A percentile compares a stretch with the other conserved stretches of the same genome.
Evolutionary conservation across 2,113 vertebrate genomes (phyloP).

Genomic region (Hylia prasina): DNA sequence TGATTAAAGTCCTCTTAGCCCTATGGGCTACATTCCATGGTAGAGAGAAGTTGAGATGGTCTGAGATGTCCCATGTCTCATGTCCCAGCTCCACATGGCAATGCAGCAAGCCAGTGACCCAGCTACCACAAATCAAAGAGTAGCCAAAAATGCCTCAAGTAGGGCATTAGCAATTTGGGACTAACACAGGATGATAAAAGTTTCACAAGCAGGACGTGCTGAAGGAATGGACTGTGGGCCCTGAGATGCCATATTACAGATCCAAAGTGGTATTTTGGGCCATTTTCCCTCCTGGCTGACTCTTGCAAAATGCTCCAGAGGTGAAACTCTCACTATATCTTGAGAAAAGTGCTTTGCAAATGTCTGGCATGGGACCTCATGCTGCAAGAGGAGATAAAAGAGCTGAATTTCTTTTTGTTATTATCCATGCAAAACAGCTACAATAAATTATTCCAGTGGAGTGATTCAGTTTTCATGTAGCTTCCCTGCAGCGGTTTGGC

Average conservation of each 20-base stretch:
- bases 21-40: not conserved
- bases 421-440: not conserved
- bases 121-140: not conserved
- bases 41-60: not conserved
- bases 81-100: not conserved
- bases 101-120: not conserved
- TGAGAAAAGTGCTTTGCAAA: not conserved
- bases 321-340: not conserved
- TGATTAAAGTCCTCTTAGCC: not conserved
- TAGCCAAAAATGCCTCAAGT: not conserved
- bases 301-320: not conserved
- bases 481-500: not conserved
- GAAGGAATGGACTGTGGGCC: not conserved
- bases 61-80: not conserved
- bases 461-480: not conserved
- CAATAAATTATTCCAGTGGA: slow-evolving; percentile 31
- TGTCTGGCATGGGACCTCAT: not conserved
- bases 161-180: not conserved
- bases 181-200: not conserved
- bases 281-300: not conserved
- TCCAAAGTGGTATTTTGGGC: not conserved
- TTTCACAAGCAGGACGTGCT: not conserved
- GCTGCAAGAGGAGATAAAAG: slow-evolving; percentile 5
- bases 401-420: not conserved
- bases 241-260: not conserved